Base-by-base conservation (phyloP, 2,797 vertebrate genomes). In the Rhodeus uyekii region DNA sequence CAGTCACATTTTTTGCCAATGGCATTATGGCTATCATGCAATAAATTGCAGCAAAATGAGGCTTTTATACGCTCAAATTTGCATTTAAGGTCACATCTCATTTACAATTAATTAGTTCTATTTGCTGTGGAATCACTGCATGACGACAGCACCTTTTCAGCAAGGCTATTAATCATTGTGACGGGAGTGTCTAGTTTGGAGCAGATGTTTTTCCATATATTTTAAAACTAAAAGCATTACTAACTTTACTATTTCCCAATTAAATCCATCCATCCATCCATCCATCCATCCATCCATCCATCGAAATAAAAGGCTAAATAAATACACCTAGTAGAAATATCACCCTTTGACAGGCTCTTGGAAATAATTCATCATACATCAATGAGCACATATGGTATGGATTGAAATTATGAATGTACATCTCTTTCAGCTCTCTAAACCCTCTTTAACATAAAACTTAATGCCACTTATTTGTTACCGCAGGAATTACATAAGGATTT, bases 351-450 rank as follows among this genome's bases (percentile, higher is more conserved):
- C 76, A 83, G 71, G 80, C 78, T 81, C 76, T 78, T 64, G 63
- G 73, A 82, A 80, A 50, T 67, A 64, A 53, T 69, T 61, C 46
- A 58, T 79, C 34, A 4, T 63, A 36, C 39, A 42, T 34, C 68
- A 46, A 42, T 76, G 63, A 75, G 64, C 68, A 80, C 81, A 87
- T 82, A 73, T 86, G 85, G 68, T 78, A 63, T 83, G 73, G 72
- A 84, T 84, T 85, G 81, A 77, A 68, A 55, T 79, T 75, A 65
- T 84, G 78, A 67, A 48, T 78, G 78, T 85, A 63, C 61, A 75
- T 73, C 78, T 84, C 86, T 64, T 85, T 69, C 77, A 78, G 74
- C 84, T 50, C 67, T 76, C 71, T 91, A 92, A 90, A 91, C 86
- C 86, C 90, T 88, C 89, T 89, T 87, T 55, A 48, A 68, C n/a